Conservation (phyloP, 1,140 invertebrate species). For the Thrips palmi region DNA sequence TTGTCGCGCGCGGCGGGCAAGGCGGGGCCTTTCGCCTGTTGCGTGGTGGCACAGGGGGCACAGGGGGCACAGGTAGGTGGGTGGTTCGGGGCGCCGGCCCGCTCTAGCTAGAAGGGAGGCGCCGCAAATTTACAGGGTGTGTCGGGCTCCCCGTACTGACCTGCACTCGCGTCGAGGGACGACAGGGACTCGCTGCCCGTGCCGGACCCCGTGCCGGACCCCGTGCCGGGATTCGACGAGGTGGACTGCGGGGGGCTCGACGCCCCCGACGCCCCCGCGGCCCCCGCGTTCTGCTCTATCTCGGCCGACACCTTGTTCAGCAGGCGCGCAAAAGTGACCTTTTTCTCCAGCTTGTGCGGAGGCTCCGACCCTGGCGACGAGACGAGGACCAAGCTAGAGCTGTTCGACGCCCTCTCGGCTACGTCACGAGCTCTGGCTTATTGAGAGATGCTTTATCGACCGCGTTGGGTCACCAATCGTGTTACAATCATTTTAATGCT, state of each 20-base stretch:
- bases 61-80: not conserved
- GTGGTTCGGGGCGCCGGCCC: constrained; percentile 1
- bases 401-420: constrained; percentile 4
- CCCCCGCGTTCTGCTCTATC: constrained; percentile 49
- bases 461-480: no score
- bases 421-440: no score
- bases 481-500: no score
- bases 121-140: no score
- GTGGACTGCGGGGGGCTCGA: no score
- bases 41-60: constrained; percentile 13
- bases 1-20: no score
- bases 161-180: no score
- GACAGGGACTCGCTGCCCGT: constrained; percentile 12
- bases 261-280: constrained; percentile 29
- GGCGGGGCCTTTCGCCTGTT: no score
- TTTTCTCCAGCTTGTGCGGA: constrained; percentile 42
- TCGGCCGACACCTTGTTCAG: constrained; percentile 51
- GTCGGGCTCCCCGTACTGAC: no score
- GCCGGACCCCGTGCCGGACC: not conserved
- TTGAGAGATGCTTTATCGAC: no score
- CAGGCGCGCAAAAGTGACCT: constrained; percentile 53
- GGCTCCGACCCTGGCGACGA: constrained; percentile 6
- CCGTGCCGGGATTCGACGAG: constrained; percentile 10
- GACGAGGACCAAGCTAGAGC: not conserved
- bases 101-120: not conserved